Base-by-base conservation (phyloP, 2,797 vertebrate species). In the Champsocephalus esox region DNA sequence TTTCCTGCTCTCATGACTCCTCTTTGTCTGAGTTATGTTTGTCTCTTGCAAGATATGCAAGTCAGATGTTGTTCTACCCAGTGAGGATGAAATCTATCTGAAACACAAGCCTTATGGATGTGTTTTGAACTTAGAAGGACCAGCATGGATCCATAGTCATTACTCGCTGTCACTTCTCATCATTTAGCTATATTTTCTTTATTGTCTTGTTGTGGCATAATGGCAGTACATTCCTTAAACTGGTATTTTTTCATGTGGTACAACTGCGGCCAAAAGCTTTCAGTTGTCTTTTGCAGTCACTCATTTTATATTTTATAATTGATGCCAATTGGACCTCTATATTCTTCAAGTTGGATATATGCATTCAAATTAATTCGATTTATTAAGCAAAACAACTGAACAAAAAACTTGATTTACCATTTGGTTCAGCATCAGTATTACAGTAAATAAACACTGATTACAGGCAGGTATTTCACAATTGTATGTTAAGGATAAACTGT, bases 1-100 rank as follows among this genome's bases (percentile, higher is more conserved):
- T 65, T 83, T 73, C 68, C 52, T 69, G 68, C 70, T 78, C 24
- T 81, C 50, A 75, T 77, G 71, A 67, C 48, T 38, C 12, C 49
- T 50, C 17, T 76, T 65, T 81, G 41, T 69, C 46, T 44, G 48
- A 67, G 51, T 46, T 70, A 44, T 68, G 48, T 77, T 77, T 75
- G 34, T 78, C 41, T 77, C 50, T 77, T 81, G 61, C 55, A 77
- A 77, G 66, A 78, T 80, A 57, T 69, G 5, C 65, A 77, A 62
- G 54, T 59, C 50, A 46, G 46, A 64, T 0, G 0, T 38, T 49
- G 41, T 49, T 51, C 51, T 62, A 49, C 17, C 50, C 63, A 55
- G 54, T 14, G 54, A 66, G 38, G 21, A 67, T 2, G 4, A 65
- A 65, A 68, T 12, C 48, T 12, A 66, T 72, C 75, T 68, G 63